Evolutionary conservation across 2,797 vertebrate species (phyloP), one percentile per base, ranked within the genome.

Genomic region (Echiichthys vipera): DNA sequence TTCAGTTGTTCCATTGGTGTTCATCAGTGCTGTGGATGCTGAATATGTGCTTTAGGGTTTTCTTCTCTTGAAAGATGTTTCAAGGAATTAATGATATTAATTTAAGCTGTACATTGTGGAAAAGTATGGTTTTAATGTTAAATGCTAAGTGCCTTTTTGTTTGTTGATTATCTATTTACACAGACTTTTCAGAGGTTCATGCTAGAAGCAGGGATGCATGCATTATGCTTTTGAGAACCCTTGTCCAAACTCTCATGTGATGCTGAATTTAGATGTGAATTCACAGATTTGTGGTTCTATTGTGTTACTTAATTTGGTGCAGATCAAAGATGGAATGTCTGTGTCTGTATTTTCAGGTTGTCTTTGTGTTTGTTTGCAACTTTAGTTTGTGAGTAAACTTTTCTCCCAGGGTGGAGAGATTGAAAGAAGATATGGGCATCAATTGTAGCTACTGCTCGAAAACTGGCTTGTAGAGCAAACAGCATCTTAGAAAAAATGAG

Each of bases 21-120:
- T 73, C 45, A 54, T 40, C 7, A 18, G 6, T 51, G 22, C 20
- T 27, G 25, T 25, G 2, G 42, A 54, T 40, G 17, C 56, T 65
- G 32, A 37, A 15, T 20, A 17, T 0, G 3, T 27, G 5, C 22
- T 49, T 36, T 11, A 8, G 8, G 15, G 3, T 56, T 51, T 42
- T 17, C 49, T 55, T 15, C 15, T 42, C 75, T 74, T 58, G 1
- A 32, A 46, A 7, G 13, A n/a, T 36, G 22, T 65, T 63, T 18
- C n/a, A n/a, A n/a, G n/a, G n/a, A n/a, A n/a, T n/a, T n/a, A n/a
- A n/a, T n/a, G n/a, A n/a, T n/a, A 71, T 29, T 25, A 32, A 9
- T n/a, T 45, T 4, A 42, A 30, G 51, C 2, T 68, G 2, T 27
- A 29, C 13, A 20, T 32, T 46, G 18, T 12, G 0, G 0, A 18